These are phyloP conservation scores for Eilema caniola DNA, from an alignment of 2,888 invertebrate species.

Conservation along the genomic window DNA sequence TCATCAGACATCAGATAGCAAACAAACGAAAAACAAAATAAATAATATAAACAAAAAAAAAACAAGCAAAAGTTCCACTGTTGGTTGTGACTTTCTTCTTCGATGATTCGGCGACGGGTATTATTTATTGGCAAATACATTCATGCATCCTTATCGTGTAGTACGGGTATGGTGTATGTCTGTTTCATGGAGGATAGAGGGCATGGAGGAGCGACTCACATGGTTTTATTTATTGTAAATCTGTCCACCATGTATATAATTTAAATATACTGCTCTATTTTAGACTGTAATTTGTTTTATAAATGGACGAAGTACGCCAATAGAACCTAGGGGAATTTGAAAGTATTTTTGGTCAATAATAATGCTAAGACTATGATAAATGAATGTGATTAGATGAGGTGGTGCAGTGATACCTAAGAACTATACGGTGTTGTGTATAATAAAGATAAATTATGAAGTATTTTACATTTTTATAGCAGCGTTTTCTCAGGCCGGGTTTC, in stretches of 20 bases:
- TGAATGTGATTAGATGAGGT: neutral
- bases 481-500: neutral
- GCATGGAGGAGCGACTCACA: slow-evolving; percentile 16
- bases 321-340: neutral
- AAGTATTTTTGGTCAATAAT: neutral
- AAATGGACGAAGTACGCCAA: neutral
- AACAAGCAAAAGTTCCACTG: slow-evolving; percentile 68
- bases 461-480: neutral
- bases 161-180: slow-evolving; percentile 22
- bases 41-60: slow-evolving; percentile 54
- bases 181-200: slow-evolving; percentile 14
- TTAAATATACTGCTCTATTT: neutral
- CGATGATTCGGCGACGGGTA: slow-evolving; percentile 58
- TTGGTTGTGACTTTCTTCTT: slow-evolving; percentile 65
- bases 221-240: slow-evolving; percentile 9
- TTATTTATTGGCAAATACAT: slow-evolving; percentile 86
- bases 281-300: too few relatives aligned
- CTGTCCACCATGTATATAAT: neutral
- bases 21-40: slow-evolving; percentile 68
- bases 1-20: slow-evolving; percentile 74
- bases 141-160: slow-evolving; percentile 69
- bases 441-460: neutral
- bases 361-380: neutral
- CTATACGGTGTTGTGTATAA: neutral
- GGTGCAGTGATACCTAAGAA: neutral